A percentile compares a stretch with the other conserved stretches of the same genome.
These are phyloP conservation scores for Nesidiocoris tenuis DNA, from an alignment of 2,888 invertebrate species.

Conservation along the genomic window DNA sequence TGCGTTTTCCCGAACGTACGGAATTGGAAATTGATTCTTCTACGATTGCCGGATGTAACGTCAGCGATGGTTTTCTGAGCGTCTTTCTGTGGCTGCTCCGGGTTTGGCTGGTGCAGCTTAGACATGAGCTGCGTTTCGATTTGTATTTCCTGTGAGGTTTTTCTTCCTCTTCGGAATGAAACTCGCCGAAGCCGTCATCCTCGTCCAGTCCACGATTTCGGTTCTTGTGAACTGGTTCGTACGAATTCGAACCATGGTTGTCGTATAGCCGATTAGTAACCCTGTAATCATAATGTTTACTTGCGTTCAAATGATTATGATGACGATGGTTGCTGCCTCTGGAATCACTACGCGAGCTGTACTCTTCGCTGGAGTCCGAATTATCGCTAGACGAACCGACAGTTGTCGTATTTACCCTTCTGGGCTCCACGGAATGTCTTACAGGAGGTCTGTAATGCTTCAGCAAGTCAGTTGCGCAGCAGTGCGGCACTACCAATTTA, in stretches of 20 bases:
- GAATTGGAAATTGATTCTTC: background rate
- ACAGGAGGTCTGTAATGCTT: background rate
- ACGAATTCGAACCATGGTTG: background rate
- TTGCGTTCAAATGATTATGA: background rate
- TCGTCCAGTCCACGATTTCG: background rate
- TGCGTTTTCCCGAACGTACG: too few species aligned
- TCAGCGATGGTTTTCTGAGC: background rate
- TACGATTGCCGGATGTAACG: background rate
- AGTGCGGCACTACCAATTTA: background rate
- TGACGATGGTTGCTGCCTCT: background rate
- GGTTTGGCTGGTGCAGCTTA: background rate
- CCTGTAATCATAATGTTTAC: background rate
- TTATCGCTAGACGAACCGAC: background rate
- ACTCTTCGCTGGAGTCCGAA: constrained; percentile 1
- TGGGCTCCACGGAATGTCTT: background rate
- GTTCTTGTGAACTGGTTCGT: background rate
- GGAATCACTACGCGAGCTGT: background rate
- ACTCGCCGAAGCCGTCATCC: background rate
- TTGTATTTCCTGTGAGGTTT: background rate
- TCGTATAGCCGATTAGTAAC: background rate
- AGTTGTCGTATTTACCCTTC: background rate
- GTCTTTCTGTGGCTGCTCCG: background rate
- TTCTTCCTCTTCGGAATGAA: background rate
- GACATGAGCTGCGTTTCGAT: background rate
- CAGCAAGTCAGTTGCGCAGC: background rate